phyloP scores from a whole-genome alignment of 92 coral and sea anemone species.

The Zoanthus gigantus region DNA sequence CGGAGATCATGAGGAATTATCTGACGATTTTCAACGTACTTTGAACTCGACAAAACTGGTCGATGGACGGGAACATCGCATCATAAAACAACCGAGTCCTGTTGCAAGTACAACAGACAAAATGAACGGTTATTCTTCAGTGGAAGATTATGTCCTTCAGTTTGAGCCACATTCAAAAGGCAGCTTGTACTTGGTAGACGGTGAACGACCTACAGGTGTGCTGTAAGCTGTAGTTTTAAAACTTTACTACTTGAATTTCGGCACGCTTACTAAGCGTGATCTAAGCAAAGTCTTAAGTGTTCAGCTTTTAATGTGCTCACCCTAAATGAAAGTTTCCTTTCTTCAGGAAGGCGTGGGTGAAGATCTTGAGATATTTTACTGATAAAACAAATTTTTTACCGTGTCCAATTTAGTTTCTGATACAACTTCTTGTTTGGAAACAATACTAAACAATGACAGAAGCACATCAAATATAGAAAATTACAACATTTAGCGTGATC shows the following conservation, averaged over 20 bases:
- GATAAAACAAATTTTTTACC: background rate
- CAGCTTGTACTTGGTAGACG: slow-evolving; percentile 11
- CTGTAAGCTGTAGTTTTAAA: background rate
- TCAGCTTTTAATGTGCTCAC: background rate
- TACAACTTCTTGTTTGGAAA: background rate
- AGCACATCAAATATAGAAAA: background rate
- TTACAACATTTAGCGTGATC: background rate
- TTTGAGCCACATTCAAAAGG: background rate
- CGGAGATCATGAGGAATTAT: background rate
- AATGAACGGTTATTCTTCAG: slow-evolving; percentile 32
- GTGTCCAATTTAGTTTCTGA: background rate
- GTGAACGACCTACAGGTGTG: slow-evolving; percentile 25
- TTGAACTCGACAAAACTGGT: slow-evolving; percentile 43
- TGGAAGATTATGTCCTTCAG: slow-evolving; percentile 22
- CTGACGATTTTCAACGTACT: slow-evolving; percentile 19
- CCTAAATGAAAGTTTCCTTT: background rate
- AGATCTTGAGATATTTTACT: background rate
- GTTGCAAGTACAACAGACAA: background rate
- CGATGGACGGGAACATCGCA: slow-evolving; percentile 35
- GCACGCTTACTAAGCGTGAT: background rate
- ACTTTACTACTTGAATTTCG: background rate
- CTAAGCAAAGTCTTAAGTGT: background rate
- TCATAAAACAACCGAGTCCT: slow-evolving; percentile 24
- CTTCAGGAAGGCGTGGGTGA: background rate
- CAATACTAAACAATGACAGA: background rate